Evolutionary conservation across 2,113 vertebrate genomes (phyloP).

Genomic region (Oophaga pumilio): DNA sequence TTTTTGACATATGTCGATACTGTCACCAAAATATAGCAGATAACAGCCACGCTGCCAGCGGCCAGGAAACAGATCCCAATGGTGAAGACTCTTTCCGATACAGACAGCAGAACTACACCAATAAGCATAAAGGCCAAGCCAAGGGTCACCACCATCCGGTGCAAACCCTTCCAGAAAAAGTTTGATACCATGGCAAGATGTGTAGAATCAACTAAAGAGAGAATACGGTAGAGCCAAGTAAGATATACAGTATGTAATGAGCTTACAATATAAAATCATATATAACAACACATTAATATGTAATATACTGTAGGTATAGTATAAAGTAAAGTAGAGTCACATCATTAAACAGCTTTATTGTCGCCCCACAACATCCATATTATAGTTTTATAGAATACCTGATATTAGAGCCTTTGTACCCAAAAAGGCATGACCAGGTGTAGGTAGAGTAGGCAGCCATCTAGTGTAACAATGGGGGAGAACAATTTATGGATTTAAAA

Average conservation of each 20-base stretch:
- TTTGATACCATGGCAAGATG: not conserved
- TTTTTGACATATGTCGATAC: not conserved
- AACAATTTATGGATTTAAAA: too few relatives aligned
- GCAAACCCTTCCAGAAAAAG: not conserved
- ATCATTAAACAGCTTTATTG: too few relatives aligned
- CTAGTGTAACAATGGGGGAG: too few relatives aligned
- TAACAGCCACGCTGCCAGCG: not conserved
- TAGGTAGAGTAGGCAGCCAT: too few relatives aligned
- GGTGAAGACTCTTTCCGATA: constrained; percentile 24
- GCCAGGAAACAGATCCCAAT: constrained; percentile 45
- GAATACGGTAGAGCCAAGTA: not conserved
- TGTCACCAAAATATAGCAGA: not conserved
- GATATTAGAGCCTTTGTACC: too few relatives aligned
- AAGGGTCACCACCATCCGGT: constrained; percentile 18
- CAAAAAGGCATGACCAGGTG: too few relatives aligned
- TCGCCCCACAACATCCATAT: too few relatives aligned
- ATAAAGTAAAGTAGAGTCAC: too few relatives aligned
- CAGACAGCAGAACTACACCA: constrained; percentile 39
- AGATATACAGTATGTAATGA: not conserved
- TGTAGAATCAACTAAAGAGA: not conserved
- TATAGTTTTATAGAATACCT: too few relatives aligned
- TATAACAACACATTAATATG: not conserved
- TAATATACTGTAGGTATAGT: not conserved
- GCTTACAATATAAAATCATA: not conserved
- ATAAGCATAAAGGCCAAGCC: constrained; percentile 37